These are phyloP conservation scores for Hepsetus odoe DNA, from an alignment of 2,113 vertebrate genomes.

Conservation along the genomic window DNA sequence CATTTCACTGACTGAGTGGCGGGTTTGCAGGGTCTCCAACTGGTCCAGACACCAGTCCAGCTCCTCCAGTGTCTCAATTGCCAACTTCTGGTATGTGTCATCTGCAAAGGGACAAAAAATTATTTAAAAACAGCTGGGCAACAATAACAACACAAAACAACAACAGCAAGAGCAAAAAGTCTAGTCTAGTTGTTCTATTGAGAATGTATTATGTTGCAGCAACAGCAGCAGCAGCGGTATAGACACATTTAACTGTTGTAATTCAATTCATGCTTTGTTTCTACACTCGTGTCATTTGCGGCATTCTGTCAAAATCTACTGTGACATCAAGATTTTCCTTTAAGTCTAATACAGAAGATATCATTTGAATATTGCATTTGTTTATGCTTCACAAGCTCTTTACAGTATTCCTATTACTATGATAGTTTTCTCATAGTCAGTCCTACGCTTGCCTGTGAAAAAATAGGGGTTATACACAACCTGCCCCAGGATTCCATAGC, in stretches of 20 bases:
- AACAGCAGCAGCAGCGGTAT: background rate
- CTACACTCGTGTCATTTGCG: too few species aligned
- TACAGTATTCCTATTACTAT: background rate
- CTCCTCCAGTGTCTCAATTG: constrained; percentile 87
- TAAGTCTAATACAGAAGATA: too few species aligned
- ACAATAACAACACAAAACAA: background rate
- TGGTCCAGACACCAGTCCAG: constrained; percentile 97
- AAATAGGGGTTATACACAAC: background rate
- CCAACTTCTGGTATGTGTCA: constrained; percentile 84
- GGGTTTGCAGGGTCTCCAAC: constrained; percentile 90
- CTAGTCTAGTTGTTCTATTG: constrained; percentile 49
- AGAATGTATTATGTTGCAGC: background rate
- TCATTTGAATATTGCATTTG: too few species aligned
- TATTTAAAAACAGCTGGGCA: constrained; percentile 8
- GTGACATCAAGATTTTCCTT: too few species aligned
- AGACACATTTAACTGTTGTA: too few species aligned
- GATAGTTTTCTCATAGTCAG: background rate
- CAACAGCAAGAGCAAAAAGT: too few species aligned
- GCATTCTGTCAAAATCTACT: too few species aligned
- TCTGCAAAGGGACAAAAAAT: constrained; percentile 72
- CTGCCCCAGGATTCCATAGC: background rate
- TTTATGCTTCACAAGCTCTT: too few species aligned
- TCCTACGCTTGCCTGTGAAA: background rate
- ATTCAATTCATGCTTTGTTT: too few species aligned
- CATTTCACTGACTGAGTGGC: constrained; percentile 83